phyloP scores from a whole-genome alignment of 2,113 vertebrate species.

The Gopherus evgoodei region DNA sequence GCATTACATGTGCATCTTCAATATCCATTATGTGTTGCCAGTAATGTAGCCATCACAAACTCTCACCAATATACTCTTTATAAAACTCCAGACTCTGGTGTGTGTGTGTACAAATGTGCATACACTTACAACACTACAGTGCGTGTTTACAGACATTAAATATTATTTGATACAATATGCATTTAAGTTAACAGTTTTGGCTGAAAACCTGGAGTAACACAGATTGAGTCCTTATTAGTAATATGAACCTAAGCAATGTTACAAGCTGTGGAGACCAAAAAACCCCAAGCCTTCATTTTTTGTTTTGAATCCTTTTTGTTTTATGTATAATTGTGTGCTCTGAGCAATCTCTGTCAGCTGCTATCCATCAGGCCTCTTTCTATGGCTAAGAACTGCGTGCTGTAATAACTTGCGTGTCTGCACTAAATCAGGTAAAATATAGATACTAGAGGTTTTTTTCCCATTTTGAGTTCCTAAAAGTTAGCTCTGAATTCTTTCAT shows the following conservation, averaged over 20 bases:
- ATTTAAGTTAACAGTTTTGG: neutral
- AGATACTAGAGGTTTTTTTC: neutral
- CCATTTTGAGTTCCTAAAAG: neutral
- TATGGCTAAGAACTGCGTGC: neutral
- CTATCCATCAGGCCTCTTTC: neutral
- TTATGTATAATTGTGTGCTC: neutral
- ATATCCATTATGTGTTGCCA: neutral
- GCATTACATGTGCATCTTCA: too few species aligned
- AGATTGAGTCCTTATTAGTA: neutral
- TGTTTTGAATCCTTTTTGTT: neutral
- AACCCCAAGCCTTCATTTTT: fast-evolving
- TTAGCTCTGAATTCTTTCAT: neutral
- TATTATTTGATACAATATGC: neutral
- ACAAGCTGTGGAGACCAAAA: neutral
- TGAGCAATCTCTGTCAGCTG: neutral
- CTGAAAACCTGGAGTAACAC: neutral
- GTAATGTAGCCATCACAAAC: neutral
- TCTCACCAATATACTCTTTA: neutral
- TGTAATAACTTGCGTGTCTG: neutral
- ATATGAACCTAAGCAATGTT: neutral
- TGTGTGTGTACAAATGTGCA: neutral
- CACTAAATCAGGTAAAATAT: neutral
- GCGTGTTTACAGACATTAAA: neutral
- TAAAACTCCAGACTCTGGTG: neutral
- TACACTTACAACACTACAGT: neutral